Evolutionary conservation across 2,888 invertebrate genomes (phyloP), one percentile per base, ranked within the genome.

Genomic region (Beris morrisii): DNA sequence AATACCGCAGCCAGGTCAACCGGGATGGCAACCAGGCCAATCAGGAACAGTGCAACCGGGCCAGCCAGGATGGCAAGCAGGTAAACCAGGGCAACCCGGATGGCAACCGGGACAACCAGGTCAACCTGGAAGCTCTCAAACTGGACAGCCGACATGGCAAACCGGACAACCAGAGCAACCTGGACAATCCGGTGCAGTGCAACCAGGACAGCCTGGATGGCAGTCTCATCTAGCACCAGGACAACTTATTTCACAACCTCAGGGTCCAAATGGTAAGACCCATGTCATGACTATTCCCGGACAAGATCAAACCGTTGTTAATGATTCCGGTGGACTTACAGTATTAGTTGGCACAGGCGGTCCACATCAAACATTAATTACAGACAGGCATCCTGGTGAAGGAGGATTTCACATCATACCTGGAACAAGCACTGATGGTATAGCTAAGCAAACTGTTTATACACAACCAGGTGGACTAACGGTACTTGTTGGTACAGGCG

Each of bases 341-440:
- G 71, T 72, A 15, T 44, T 72, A 45, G 71, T 72, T 44, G 72
- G 72, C n/a, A 70, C 72, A 3, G 72, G 71, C 9, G 72, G 72
- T 7, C 71, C 72, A 7, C 67, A 65, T 9, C 72, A 72, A 69
- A 72, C 72, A 13, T 68, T 72, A 22, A 66, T 69, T 30, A 68
- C 69, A 30, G 69, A 67, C 50, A 65, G 71, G 6, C 67, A 67
- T 46, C 68, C 61, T 3, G 48, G 65, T 9, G 54, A 59, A 32
- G 70, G 69, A 0, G 59, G 58, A 7, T 38, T 68, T n/a, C 68
- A 70, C n/a, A 28, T 72, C 38, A 64, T 68, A 38, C 69, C 71
- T 13, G 69, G 69, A 28, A 48, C 59, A 32, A 43, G 59, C 9
- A 22, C 54, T 13, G 54, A 52, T n/a, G 70, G 70, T 0, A 61